Conservation (phyloP, 2,888 invertebrate genomes). For the Tachina grossa region DNA sequence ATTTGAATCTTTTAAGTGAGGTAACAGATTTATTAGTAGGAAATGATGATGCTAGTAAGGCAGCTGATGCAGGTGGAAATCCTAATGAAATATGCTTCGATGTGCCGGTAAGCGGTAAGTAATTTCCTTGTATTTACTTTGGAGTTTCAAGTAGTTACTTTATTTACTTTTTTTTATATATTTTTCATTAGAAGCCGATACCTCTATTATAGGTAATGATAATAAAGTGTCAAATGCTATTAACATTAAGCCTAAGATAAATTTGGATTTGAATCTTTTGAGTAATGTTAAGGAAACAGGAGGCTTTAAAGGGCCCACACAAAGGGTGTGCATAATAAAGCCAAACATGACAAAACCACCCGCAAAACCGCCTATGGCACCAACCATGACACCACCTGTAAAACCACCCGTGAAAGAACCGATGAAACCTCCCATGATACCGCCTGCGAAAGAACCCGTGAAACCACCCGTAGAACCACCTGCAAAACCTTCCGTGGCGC, state of each 20-base stretch:
- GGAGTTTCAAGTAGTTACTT: no score
- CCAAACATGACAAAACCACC: neutral
- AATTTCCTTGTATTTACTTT: neutral
- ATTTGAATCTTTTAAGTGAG: constrained; percentile 37
- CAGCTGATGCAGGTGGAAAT: neutral
- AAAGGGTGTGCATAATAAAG: constrained; percentile 29
- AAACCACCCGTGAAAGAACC: neutral
- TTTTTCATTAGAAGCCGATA: constrained; percentile 8
- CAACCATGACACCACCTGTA: neutral
- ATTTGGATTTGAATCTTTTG: constrained; percentile 41
- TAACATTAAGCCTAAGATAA: constrained; percentile 40
- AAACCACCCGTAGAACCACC: neutral
- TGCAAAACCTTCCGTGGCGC: neutral
- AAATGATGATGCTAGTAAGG: no score
- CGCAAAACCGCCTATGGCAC: neutral
- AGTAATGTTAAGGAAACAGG: constrained; percentile 8
- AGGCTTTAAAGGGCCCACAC: neutral
- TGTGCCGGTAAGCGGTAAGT: constrained; percentile 30
- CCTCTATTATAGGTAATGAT: constrained; percentile 2
- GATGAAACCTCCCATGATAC: neutral
- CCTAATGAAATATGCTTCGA: constrained; percentile 50
- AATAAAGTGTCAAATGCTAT: constrained; percentile 3
- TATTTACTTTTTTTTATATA: no score
- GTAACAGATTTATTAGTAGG: constrained; percentile 24
- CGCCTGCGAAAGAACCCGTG: neutral